phyloP scores from a whole-genome alignment of 2,888 invertebrate genomes.

The Sisyra terminalis region DNA sequence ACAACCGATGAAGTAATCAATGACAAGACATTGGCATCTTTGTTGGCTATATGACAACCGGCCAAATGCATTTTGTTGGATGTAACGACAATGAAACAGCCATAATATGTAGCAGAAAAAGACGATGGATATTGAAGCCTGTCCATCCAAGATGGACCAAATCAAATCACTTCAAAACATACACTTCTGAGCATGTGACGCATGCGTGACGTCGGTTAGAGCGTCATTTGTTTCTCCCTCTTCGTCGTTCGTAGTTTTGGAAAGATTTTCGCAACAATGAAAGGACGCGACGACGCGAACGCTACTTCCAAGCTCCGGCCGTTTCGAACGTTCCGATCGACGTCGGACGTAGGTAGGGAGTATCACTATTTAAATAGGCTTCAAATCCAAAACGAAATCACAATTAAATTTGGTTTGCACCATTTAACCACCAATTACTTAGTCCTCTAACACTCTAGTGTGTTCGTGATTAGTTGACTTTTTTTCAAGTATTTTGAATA shows the following conservation, averaged over 20 bases:
- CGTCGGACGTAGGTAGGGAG: conserved; percentile 20
- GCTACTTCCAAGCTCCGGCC: conserved; percentile 30
- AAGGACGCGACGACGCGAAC: conserved; percentile 29
- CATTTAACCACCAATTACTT: conserved; percentile 1
- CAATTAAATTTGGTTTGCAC: conserved; percentile 5
- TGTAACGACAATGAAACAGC: too few relatives aligned
- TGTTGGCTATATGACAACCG: too few relatives aligned
- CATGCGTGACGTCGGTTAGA: conserved; percentile 36
- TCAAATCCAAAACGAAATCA: neutral
- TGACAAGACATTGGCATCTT: too few relatives aligned
- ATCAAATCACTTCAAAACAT: too few relatives aligned
- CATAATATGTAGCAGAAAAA: too few relatives aligned
- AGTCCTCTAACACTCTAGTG: neutral
- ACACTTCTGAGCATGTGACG: conserved; percentile 25
- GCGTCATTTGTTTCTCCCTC: neutral
- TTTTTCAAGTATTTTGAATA: neutral
- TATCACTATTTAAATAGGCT: conserved; percentile 23
- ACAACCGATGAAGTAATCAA: too few relatives aligned
- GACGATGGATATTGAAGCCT: too few relatives aligned
- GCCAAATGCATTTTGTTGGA: too few relatives aligned
- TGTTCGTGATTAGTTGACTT: neutral
- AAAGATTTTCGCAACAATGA: conserved; percentile 24
- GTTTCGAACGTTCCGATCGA: conserved; percentile 28
- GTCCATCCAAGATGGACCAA: too few relatives aligned
- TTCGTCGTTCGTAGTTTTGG: neutral